Evolutionary conservation across 1,140 invertebrate species (phyloP).

Genomic region (Melitaea cinxia): DNA sequence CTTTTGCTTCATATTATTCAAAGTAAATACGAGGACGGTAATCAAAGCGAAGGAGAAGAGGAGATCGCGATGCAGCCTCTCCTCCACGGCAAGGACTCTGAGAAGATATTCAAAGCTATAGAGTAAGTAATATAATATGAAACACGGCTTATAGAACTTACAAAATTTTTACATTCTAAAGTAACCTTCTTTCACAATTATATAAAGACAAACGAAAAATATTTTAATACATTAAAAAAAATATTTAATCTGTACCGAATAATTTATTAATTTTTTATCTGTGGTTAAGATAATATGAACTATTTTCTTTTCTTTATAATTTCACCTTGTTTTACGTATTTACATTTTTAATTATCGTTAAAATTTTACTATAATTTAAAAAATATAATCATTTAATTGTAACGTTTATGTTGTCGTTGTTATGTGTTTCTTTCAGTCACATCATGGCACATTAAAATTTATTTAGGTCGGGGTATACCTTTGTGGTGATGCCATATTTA

Average conservation of each 20-base stretch:
- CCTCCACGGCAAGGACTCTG: slow-evolving; percentile 71
- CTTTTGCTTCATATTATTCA: slow-evolving; percentile 22
- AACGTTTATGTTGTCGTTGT: slow-evolving; percentile 43
- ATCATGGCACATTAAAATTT: slow-evolving; percentile 75
- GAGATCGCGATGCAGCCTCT: slow-evolving; percentile 74
- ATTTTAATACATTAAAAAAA: too few relatives aligned
- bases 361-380: slow-evolving; percentile 6
- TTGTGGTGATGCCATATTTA: slow-evolving; percentile 41
- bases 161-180: too few relatives aligned
- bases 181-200: too few relatives aligned
- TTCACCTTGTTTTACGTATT: slow-evolving; percentile 1
- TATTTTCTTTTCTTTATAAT: not conserved
- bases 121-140: slow-evolving; percentile 67
- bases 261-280: not conserved
- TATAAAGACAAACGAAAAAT: too few relatives aligned
- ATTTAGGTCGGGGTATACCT: slow-evolving; percentile 21
- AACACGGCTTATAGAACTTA: too few relatives aligned
- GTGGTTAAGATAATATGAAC: not conserved
- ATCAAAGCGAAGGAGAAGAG: slow-evolving; percentile 69
- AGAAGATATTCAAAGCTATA: slow-evolving; percentile 72
- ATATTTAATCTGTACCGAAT: too few relatives aligned
- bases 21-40: slow-evolving; percentile 65
- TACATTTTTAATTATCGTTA: slow-evolving; percentile 4
- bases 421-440: slow-evolving; percentile 39
- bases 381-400: slow-evolving; percentile 22